Conservation (phyloP, 2,888 invertebrate species). For the Chaitophorus viminalis region DNA sequence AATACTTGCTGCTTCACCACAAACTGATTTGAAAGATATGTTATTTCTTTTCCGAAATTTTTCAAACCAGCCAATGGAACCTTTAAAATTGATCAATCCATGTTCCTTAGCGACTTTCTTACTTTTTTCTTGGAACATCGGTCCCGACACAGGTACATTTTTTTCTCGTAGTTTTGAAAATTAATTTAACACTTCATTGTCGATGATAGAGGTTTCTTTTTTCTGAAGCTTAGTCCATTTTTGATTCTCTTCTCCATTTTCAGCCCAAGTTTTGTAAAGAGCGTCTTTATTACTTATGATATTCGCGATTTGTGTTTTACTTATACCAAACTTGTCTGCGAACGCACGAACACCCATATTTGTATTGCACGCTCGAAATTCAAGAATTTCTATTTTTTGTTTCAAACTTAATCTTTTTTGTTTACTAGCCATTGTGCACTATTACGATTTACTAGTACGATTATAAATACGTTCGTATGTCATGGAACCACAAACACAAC, state of each 20-base stretch:
- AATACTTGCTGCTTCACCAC: no score
- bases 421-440: background rate
- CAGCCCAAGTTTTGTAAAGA: no score
- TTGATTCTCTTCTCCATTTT: no score
- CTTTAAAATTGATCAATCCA: constrained; percentile 2
- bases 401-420: no score
- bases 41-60: background rate
- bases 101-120: constrained; percentile 8
- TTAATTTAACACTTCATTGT: background rate
- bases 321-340: background rate
- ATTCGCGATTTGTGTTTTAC: no score
- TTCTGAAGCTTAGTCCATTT: no score
- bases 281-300: no score
- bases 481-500: background rate
- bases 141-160: background rate
- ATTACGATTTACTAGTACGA: background rate
- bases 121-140: constrained; percentile 1
- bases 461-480: background rate
- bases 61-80: constrained; percentile 6
- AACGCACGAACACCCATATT: background rate
- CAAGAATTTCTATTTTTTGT: no score
- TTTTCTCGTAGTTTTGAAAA: background rate
- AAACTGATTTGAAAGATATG: constrained; percentile 4
- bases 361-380: background rate
- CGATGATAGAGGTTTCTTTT: constrained; percentile 12